Evolutionary conservation across 35 echinoderm and acorn worm species (phyloP), one percentile per base, ranked within the genome.

Genomic region (Acanthaster planci): DNA sequence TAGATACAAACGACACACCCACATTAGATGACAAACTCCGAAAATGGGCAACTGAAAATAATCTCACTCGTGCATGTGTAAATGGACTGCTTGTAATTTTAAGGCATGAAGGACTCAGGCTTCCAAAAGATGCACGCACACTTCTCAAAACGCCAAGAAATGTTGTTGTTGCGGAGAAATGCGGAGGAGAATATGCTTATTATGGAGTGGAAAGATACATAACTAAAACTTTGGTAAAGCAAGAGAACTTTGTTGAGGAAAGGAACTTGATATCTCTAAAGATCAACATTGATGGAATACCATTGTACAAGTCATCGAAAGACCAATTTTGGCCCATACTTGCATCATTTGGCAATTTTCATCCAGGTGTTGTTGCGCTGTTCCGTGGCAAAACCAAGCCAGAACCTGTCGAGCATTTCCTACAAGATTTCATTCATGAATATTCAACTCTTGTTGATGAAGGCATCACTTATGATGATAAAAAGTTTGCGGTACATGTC

Each of bases 181-280:
- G 60, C 27, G 60, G 60, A 29, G 60, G 60, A 32, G n/a, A 67
- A 67, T 67, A 67, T 67, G 31, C 60, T 1, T 67, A 67, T 67
- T 67, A 29, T 67, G 60, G 60, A 29, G 8, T 67, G 31, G 60
- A 67, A 67, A 67, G 27, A 32, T 22, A 22, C n/a, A 22, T 67
- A 1, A 26, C 8, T 22, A 67, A 32, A 29, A 67, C 27, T 29
- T 67, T 67, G 31, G n/a, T 32, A 26, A 67, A 67, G 5, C 60
- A 67, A 21, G 60, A 22, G 31, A 22, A 67, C 42, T 47, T 47
- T 67, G 60, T 8, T 7, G n/a, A 67, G n/a, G 60, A 67, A 8
- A 32, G 27, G 7, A 67, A 67, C n/a, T 22, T 26, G 8, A 67
- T 67, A 29, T 67, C 60, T 1, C 31, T 67, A 26, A 67, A 67